A percentile compares a stretch with the other conserved stretches of the same genome.
Conservation (phyloP, 2,797 vertebrate species). For the Hoplostethus atlanticus region DNA sequence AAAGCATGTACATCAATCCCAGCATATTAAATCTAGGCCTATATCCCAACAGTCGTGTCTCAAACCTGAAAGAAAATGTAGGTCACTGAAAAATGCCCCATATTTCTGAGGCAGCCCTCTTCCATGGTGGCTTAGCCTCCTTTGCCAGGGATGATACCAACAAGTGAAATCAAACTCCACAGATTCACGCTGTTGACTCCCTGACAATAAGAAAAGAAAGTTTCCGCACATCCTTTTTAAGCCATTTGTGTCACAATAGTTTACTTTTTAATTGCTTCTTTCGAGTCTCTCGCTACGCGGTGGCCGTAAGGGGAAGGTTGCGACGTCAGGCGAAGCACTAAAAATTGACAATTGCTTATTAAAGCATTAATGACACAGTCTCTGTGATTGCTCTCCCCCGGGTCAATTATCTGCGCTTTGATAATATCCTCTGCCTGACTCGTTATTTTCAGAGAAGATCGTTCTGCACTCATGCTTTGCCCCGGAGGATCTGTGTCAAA, state of each 20-base stretch:
- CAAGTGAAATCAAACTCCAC: constrained; percentile 48
- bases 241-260: constrained; percentile 56
- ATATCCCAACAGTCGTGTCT: constrained; percentile 36
- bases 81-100: constrained; percentile 47
- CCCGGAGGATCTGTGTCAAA: constrained; percentile 47
- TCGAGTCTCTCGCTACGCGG: constrained; percentile 17
- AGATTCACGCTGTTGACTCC: too few species aligned
- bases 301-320: constrained; percentile 53
- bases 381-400: constrained; percentile 66
- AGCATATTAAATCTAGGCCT: constrained; percentile 43
- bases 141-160: constrained; percentile 48
- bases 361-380: constrained; percentile 74
- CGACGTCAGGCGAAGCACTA: constrained; percentile 50
- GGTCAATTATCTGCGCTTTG: constrained; percentile 74
- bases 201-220: constrained; percentile 9
- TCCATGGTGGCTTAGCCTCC: constrained; percentile 21
- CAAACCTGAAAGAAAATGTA: constrained; percentile 51
- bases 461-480: constrained; percentile 53
- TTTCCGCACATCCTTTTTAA: constrained; percentile 38
- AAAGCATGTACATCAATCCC: constrained; percentile 51
- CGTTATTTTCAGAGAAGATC: constrained; percentile 57
- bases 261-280: constrained; percentile 78
- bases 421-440: constrained; percentile 47
- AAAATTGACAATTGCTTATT: constrained; percentile 78
- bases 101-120: constrained; percentile 17